Conservation (phyloP, 1,140 invertebrate species). For the Drosophila varians region DNA sequence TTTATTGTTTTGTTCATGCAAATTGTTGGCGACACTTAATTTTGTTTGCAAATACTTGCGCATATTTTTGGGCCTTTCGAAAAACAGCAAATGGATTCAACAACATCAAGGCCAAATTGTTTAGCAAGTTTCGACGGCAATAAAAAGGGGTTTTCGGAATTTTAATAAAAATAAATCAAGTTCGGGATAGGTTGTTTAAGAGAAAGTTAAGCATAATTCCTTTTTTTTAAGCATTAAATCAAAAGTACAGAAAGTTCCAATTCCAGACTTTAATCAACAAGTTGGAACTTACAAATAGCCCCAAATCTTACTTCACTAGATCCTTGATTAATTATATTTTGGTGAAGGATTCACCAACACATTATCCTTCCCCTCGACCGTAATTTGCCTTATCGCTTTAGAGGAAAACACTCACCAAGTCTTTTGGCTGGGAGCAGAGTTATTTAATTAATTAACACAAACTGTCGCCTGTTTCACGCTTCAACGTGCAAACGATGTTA, state of each 20-base stretch:
- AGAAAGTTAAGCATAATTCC: background rate
- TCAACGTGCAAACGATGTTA: constrained; percentile 62
- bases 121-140: constrained; percentile 34
- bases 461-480: constrained; percentile 69
- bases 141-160: background rate
- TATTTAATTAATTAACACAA: constrained; percentile 78
- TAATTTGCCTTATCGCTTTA: constrained; percentile 28
- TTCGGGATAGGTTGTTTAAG: background rate
- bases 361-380: constrained; percentile 4
- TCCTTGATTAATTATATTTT: constrained; percentile 22
- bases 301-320: background rate
- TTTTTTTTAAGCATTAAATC: no score
- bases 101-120: constrained; percentile 26
- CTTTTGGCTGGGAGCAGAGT: constrained; percentile 20
- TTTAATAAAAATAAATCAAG: constrained; percentile 21
- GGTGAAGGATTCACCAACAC: constrained; percentile 14
- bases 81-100: constrained; percentile 50
- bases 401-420: constrained; percentile 7
- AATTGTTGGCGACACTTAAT: constrained; percentile 71
- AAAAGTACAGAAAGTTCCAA: no score
- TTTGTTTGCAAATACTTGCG: constrained; percentile 71
- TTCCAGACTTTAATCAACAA: background rate
- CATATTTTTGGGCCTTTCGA: constrained; percentile 57
- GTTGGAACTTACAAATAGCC: background rate
- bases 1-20: constrained; percentile 53